phyloP scores from a whole-genome alignment of 2,113 vertebrate species.

The Aldabrachelys gigantea region DNA sequence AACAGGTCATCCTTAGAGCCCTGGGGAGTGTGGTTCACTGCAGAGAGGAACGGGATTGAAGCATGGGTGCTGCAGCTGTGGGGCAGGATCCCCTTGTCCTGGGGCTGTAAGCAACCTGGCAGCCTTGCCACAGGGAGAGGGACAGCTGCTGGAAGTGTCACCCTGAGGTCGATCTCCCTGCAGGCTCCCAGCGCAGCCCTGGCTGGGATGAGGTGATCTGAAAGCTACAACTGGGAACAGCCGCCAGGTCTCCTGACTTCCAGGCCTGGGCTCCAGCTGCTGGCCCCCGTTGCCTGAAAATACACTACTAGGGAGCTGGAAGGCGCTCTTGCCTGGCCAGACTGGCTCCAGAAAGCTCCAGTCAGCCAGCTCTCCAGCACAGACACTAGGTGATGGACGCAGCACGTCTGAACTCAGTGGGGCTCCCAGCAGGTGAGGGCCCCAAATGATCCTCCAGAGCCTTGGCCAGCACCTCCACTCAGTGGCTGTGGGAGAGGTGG shows the following conservation, averaged over 20 bases:
- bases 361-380: background rate
- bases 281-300: background rate
- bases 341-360: background rate
- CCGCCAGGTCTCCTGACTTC: background rate
- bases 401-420: background rate
- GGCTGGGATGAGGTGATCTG: background rate
- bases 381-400: background rate
- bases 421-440: background rate
- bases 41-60: background rate
- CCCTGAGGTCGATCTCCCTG: background rate
- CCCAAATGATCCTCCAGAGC: background rate
- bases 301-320: background rate
- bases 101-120: background rate
- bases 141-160: background rate
- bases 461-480: background rate
- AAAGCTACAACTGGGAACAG: background rate
- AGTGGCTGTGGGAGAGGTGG: background rate
- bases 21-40: constrained; percentile 77
- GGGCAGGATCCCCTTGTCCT: too few relatives aligned
- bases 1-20: constrained; percentile 77
- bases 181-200: background rate
- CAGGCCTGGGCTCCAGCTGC: background rate
- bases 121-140: background rate
- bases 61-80: background rate
- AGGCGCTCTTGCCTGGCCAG: background rate